Conservation (phyloP, 2,888 invertebrate genomes). For the Coenonympha glycerion region DNA sequence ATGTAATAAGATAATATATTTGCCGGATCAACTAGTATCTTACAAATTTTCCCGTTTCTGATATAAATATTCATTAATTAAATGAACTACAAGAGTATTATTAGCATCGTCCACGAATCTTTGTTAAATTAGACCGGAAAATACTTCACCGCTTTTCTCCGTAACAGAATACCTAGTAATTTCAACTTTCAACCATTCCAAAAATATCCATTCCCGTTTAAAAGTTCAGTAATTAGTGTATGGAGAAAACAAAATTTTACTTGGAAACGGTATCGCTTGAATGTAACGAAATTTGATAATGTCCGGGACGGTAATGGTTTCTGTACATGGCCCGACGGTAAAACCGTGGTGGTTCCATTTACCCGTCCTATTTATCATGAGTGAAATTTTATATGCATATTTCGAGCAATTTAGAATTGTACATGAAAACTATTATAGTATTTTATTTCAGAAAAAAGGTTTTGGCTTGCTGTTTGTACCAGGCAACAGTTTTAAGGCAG, state of each 20-base stretch:
- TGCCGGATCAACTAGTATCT: no score
- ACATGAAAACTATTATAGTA: no score
- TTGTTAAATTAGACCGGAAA: not conserved
- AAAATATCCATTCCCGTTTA: conserved; percentile 40
- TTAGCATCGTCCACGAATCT: not conserved
- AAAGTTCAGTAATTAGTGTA: conserved; percentile 40
- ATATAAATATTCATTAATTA: no score
- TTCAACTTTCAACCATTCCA: conserved; percentile 15
- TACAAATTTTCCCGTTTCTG: no score
- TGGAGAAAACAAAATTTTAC: conserved; percentile 41
- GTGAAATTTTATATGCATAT: conserved; percentile 12
- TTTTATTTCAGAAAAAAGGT: no score
- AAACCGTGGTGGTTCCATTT: conserved; percentile 5
- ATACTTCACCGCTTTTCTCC: not conserved
- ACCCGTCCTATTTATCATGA: conserved; percentile 8
- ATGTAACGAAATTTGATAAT: conserved; percentile 26
- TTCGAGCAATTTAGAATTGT: no score
- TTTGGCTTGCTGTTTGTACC: no score
- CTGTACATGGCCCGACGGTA: conserved; percentile 9
- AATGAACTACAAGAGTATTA: no score
- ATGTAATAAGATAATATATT: no score
- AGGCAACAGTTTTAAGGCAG: no score
- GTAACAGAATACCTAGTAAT: not conserved
- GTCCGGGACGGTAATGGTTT: conserved; percentile 25
- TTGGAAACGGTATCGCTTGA: conserved; percentile 29